Evolutionary conservation across 2,797 vertebrate species (phyloP), one percentile per base, ranked within the genome.

Genomic region (Artibeus lituratus): DNA sequence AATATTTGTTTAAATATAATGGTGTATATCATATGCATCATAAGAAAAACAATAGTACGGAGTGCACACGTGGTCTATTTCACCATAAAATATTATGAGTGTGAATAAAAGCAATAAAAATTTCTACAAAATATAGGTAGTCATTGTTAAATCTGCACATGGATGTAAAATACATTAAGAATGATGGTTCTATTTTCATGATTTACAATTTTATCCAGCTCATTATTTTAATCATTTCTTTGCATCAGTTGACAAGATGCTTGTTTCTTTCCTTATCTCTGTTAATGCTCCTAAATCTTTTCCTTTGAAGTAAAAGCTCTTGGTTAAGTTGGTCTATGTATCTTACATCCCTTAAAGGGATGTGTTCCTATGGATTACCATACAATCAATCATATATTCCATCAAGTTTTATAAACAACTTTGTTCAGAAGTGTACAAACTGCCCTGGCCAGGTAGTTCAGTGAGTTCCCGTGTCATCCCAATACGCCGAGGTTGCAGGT

Each of bases 181-280:
- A 81, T 59, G 10, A 92, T 89, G 65, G 88, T 81, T 90, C 67
- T 83, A 80, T 78, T 95, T 87, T 83, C 76, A 82, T 94, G 92
- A 95, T 95, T 97, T 96, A 97, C 24, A 85, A 32, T 78, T 96
- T 93, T 73, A 89, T 72, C 83, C 69, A 85, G 42, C 19, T 44
- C 90, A 47, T 62, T 77, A 44, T 70, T 83, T 83, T 70, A n/a
- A 67, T 55, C 55, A 59, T 14, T 37, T 29, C 87, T 94, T 73
- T 78, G 42, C 55, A 91, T 69, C 65, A 86, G 87, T 91, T 92
- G 94, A 94, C 55, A 96, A 70, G 76, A 70, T 53, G 32, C 24
- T 65, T 92, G 9, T 32, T 67, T n/a, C n/a, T 18, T 42, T 24
- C 44, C 47, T 91, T 81, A 87, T 93, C 55, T 92, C 73, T 94